Percentiles rank a stretch among this genome's conserved stretches.
Conservation (phyloP, 2,888 invertebrate genomes). For the Syritta pipiens region DNA sequence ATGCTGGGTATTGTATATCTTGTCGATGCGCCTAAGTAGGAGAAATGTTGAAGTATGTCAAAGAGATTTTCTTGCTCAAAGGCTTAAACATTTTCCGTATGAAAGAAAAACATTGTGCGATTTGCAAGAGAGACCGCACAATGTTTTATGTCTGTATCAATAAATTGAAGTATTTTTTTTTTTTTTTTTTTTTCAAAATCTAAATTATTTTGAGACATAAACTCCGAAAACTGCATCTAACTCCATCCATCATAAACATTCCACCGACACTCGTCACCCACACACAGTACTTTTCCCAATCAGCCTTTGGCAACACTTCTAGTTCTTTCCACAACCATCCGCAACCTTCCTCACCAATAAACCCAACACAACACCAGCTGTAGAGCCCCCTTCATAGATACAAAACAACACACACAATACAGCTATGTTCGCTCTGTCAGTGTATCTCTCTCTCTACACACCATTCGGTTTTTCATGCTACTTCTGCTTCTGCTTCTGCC, state of each 20-base stretch:
- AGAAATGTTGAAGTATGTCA: too few relatives aligned
- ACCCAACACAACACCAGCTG: conserved; percentile 40
- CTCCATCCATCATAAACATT: background rate
- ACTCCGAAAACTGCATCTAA: too few relatives aligned
- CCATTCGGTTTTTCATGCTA: background rate
- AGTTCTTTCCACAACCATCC: conserved; percentile 36
- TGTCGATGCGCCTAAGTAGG: too few relatives aligned
- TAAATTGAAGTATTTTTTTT: too few relatives aligned
- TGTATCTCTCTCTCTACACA: conserved; percentile 14
- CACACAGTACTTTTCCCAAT: background rate
- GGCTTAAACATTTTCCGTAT: too few relatives aligned
- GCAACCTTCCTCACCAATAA: conserved; percentile 58
- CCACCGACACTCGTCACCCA: background rate
- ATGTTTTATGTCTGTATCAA: too few relatives aligned
- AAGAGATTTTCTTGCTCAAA: too few relatives aligned
- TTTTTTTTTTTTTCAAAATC: too few relatives aligned
- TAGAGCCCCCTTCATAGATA: conserved; percentile 26
- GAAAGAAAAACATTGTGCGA: too few relatives aligned
- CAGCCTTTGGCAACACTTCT: conserved; percentile 25
- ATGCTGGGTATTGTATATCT: too few relatives aligned
- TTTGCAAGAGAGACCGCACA: too few relatives aligned
- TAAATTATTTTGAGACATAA: too few relatives aligned
- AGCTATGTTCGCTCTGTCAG: conserved; percentile 13
- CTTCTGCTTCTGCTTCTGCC: background rate
- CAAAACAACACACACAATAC: conserved; percentile 33